Conservation (phyloP, 2,888 invertebrate species). For the Nezara viridula region DNA sequence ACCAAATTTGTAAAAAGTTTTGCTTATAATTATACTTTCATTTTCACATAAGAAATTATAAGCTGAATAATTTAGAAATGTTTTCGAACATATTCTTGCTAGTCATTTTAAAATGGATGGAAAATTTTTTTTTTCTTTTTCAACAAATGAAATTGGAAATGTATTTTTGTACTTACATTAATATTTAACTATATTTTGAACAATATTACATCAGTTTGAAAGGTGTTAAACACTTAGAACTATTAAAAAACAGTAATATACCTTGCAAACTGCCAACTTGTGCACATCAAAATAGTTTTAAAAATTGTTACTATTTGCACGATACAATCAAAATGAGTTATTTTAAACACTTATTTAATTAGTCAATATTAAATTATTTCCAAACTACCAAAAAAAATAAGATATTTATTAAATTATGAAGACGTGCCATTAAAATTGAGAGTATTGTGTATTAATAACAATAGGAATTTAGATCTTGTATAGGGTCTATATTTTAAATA, state of each 20-base stretch:
- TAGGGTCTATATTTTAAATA: constrained; percentile 23
- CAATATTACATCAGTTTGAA: constrained; percentile 45
- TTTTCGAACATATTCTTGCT: constrained; percentile 14
- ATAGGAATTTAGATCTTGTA: constrained; percentile 29
- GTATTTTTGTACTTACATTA: constrained; percentile 51
- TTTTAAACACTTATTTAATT: constrained; percentile 36
- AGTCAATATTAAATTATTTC: constrained; percentile 37
- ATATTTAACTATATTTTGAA: constrained; percentile 2
- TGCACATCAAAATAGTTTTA: constrained; percentile 46
- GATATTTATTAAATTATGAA: constrained; percentile 35
- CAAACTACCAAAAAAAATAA: constrained; percentile 7
- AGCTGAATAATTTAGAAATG: neutral
- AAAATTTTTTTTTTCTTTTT: constrained; percentile 26
- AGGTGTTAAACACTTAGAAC: constrained; percentile 53
- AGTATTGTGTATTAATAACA: constrained; percentile 29
- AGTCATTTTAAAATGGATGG: constrained; percentile 41
- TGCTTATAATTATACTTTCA: neutral
- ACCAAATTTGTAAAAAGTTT: neutral
- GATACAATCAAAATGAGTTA: constrained; percentile 45
- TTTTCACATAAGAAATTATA: neutral
- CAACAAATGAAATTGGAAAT: neutral
- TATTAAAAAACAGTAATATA: constrained; percentile 36
- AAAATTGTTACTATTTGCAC: constrained; percentile 49
- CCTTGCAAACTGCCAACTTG: constrained; percentile 50
- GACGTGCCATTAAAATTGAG: constrained; percentile 25